Percentiles rank a stretch among this genome's conserved stretches.
Evolutionary conservation across 2,113 vertebrate species (phyloP).

Genomic region (Amazona vittata): DNA sequence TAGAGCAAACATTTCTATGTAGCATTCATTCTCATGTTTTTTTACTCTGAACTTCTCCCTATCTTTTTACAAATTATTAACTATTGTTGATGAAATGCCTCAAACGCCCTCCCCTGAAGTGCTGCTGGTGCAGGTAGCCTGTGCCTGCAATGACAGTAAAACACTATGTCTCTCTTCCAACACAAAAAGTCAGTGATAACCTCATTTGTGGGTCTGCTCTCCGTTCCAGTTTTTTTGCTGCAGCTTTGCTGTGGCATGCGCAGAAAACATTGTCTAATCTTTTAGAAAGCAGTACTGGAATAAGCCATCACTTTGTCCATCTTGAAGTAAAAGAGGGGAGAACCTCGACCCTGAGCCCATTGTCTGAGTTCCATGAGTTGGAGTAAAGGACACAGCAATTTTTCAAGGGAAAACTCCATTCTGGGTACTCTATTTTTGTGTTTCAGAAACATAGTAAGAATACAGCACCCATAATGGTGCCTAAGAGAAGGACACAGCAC

Average conservation of each 20-base stretch:
- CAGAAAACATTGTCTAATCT: not conserved
- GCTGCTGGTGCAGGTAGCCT: not conserved
- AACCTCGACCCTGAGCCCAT: not conserved
- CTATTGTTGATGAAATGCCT: not conserved
- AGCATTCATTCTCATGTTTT: not conserved
- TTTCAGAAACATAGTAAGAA: not conserved
- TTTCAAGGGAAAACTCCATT: not conserved
- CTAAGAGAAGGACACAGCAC: not conserved
- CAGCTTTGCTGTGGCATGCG: not conserved
- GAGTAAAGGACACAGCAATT: not conserved
- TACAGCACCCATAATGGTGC: not conserved
- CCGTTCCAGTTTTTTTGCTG: not conserved
- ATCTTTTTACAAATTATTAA: not conserved
- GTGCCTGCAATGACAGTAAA: not conserved
- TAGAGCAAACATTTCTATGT: not conserved
- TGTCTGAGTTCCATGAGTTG: not conserved
- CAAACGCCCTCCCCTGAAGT: not conserved
- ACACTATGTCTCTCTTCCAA: not conserved
- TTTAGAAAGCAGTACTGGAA: not conserved
- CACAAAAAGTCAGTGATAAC: not conserved
- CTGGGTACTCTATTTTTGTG: not conserved
- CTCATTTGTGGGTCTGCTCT: not conserved
- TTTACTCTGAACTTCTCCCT: not conserved
- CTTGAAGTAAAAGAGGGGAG: not conserved
- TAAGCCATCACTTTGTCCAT: not conserved